Conservation (phyloP, 2,888 invertebrate species). For the Helleia helle region DNA sequence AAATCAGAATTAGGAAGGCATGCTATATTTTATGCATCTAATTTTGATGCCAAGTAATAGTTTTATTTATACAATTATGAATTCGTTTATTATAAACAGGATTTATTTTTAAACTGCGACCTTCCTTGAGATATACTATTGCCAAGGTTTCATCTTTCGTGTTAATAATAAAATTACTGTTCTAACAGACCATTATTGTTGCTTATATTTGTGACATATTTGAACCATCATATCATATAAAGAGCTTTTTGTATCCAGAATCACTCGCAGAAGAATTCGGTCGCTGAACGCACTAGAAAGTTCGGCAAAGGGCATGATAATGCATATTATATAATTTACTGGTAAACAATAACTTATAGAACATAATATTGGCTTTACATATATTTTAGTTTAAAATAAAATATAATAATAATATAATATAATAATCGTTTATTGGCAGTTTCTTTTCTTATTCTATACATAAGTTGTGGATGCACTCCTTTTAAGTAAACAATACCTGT, state of each 20-base stretch:
- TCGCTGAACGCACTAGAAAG: too few species aligned
- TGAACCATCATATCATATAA: neutral
- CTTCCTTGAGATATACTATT: neutral
- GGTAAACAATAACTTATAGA: too few species aligned
- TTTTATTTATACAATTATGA: constrained; percentile 6
- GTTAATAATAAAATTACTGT: neutral
- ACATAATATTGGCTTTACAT: too few species aligned
- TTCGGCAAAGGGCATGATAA: too few species aligned
- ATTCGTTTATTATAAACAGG: constrained; percentile 4
- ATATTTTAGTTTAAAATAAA: too few species aligned
- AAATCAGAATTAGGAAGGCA: neutral
- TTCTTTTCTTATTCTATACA: too few species aligned
- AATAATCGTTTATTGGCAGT: too few species aligned
- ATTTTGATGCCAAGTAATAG: neutral
- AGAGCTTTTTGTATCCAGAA: constrained; percentile 1
- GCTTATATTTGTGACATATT: neutral
- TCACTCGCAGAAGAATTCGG: too few species aligned
- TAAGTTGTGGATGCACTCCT: too few species aligned
- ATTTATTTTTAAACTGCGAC: neutral
- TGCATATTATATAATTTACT: too few species aligned
- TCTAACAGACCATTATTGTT: neutral
- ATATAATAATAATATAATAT: too few species aligned
- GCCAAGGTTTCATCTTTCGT: constrained; percentile 3
- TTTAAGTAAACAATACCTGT: too few species aligned
- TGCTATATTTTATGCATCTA: neutral